phyloP scores from a whole-genome alignment of 1,140 invertebrate genomes.

The Wiebesia pumilae region DNA sequence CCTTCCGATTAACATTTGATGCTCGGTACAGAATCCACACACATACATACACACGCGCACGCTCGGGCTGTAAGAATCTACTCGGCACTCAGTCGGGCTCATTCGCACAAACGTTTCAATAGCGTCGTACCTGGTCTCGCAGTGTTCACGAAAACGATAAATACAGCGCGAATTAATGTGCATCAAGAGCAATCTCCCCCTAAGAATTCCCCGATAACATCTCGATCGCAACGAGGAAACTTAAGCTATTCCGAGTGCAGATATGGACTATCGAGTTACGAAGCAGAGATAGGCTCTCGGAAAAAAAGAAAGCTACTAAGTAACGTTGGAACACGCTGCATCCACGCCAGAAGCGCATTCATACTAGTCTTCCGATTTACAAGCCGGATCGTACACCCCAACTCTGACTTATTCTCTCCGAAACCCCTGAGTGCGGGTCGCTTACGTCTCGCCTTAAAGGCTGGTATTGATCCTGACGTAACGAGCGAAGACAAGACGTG shows the following conservation, averaged over 20 bases:
- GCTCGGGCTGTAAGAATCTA: no score
- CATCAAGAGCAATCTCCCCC: constrained; percentile 43
- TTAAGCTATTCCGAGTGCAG: background rate
- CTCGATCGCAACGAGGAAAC: background rate
- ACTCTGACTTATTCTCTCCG: no score
- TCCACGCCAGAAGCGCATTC: background rate
- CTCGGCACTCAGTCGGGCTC: background rate
- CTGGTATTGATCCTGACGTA: background rate
- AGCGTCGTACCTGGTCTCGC: background rate
- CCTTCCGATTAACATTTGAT: no score
- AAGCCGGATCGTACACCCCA: background rate
- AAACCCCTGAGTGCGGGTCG: no score
- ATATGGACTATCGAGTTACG: constrained; percentile 26
- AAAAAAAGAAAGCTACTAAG: background rate
- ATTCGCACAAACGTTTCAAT: background rate
- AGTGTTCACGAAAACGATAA: constrained; percentile 30
- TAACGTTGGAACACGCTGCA: background rate
- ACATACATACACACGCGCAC: no score
- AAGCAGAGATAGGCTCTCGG: background rate
- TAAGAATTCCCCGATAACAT: constrained; percentile 32
- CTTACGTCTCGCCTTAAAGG: background rate
- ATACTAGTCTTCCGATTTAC: background rate
- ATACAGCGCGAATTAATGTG: constrained; percentile 37
- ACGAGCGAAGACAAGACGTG: background rate
- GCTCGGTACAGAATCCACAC: no score